These are phyloP conservation scores for Ispidina picta DNA, from an alignment of 2,797 vertebrate genomes.

Conservation along the genomic window DNA sequence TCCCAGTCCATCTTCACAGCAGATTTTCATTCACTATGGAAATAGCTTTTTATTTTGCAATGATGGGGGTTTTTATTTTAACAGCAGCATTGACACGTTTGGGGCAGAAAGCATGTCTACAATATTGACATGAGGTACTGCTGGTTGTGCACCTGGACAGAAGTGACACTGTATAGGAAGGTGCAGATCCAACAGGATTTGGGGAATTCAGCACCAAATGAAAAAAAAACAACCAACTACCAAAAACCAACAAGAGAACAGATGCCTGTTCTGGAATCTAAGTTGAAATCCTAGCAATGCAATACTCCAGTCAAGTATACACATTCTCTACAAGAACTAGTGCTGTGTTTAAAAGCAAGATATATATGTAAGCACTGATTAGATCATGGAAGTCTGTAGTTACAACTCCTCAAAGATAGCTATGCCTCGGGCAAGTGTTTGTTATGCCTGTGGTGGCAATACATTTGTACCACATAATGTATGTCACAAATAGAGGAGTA, in stretches of 20 bases:
- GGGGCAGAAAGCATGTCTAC: background rate
- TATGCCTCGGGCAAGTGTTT: background rate
- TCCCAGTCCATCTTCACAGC: background rate
- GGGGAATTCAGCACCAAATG: background rate
- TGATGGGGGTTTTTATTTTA: background rate
- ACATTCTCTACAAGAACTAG: background rate
- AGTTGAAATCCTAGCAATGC: background rate
- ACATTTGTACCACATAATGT: background rate
- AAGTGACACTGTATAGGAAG: background rate
- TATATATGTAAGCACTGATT: background rate
- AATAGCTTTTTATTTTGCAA: background rate
- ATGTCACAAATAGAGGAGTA: background rate
- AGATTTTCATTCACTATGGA: background rate
- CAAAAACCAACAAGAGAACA: background rate
- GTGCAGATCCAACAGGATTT: background rate
- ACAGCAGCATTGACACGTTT: background rate
- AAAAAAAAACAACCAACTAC: background rate
- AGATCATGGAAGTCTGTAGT: background rate
- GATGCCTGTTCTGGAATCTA: background rate
- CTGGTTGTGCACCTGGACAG: background rate
- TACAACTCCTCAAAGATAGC: background rate
- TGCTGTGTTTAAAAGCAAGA: background rate
- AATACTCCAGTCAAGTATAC: background rate
- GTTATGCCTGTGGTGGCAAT: background rate
- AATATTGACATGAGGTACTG: background rate